Evolutionary conservation across 92 coral and sea anemone genomes (phyloP), one percentile per base, ranked within the genome.

Genomic region (Phenganax marumi): DNA sequence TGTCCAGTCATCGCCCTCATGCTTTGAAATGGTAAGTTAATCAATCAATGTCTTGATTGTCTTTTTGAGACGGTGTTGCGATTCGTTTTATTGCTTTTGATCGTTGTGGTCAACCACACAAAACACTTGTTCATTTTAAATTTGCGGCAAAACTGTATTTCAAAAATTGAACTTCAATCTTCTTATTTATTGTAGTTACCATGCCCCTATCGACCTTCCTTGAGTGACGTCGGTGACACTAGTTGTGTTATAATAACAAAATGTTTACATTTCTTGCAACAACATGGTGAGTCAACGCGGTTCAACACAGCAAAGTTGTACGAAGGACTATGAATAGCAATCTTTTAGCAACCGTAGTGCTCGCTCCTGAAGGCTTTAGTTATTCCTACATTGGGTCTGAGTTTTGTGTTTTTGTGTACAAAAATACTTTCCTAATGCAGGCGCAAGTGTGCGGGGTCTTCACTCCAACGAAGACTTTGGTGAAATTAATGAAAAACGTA

Each of bases 261-360:
- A 65, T 96, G 99, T 88, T 86, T 96, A 63, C 91, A 92, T 85
- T 93, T 93, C 72, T 85, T 96, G 46, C 91, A 91, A 17, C 72
- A 68, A 47, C 85, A 96, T 71, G 99, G 99, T 96, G 73, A 62
- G 93, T 79, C 68, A 46, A 18, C n/a, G n/a, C 75, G 8, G 49
- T 17, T 68, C 43, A 17, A 17, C 43, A 9, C 17, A 68, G 26
- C 7, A 22, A 68, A 17, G n/a, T 68, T 17, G 43, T 68, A 33
- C 75, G 8, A 16, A 39, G 26, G 49, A 68, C 43, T 33, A 33
- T 33, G 43, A 5, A 33, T 33, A 33, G 43, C 43, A 33, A 33
- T 33, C 43, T 33, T 33, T 33, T 33, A 33, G 43, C 43, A 33
- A 33, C 5, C 43, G 43, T 33, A 1, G 43, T 33, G 5, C 5